These are phyloP conservation scores for Apocrypta bakeri DNA, from an alignment of 1,140 invertebrate genomes.

Conservation along the genomic window DNA sequence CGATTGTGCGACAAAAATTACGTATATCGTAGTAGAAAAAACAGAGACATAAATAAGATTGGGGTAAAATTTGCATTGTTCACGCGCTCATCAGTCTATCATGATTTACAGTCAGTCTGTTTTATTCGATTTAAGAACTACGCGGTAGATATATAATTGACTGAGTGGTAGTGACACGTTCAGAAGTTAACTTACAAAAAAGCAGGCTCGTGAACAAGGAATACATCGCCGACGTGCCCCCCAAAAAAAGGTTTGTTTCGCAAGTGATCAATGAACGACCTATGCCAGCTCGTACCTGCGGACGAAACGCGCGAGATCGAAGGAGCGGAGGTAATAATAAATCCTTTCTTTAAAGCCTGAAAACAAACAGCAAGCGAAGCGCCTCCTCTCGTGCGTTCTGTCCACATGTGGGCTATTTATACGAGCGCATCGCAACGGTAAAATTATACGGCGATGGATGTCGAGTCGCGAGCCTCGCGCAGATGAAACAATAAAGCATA, in stretches of 20 bases:
- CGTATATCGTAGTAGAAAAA: background rate
- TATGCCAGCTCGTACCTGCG: background rate
- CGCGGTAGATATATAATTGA: conserved; percentile 20
- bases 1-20: background rate
- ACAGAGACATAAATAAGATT: background rate
- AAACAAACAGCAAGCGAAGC: background rate
- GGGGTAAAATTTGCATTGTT: conserved; percentile 11
- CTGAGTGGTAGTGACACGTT: background rate
- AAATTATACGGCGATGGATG: background rate
- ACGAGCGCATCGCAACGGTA: background rate
- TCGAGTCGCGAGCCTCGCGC: conserved; percentile 1
- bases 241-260: background rate
- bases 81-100: conserved; percentile 26
- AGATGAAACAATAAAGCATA: conserved; percentile 3
- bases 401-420: background rate
- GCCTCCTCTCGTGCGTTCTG: background rate
- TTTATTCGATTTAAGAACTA: conserved; percentile 10
- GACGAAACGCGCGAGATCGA: background rate
- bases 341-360: background rate
- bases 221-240: background rate
- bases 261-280: background rate
- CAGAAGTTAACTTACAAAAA: background rate
- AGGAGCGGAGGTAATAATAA: background rate
- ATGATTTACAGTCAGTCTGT: conserved; percentile 23
- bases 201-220: background rate